Evolutionary conservation across 2,797 vertebrate genomes (phyloP).

Genomic region (Pantherophis vulpinus): DNA sequence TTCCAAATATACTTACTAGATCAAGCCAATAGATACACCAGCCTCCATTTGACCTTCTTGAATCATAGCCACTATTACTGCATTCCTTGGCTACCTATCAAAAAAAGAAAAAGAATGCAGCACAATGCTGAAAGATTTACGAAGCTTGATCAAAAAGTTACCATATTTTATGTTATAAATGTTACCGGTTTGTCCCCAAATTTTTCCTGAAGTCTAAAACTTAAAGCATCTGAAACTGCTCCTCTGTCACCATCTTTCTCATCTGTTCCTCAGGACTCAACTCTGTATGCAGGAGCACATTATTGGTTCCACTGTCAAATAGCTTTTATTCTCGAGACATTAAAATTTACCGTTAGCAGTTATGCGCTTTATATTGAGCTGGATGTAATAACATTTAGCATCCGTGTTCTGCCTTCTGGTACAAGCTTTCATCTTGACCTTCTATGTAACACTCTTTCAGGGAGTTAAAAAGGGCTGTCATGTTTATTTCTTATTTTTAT

Average conservation of each 20-base stretch:
- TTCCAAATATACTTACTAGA: neutral
- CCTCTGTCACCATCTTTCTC: neutral
- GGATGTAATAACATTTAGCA: neutral
- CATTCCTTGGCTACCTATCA: neutral
- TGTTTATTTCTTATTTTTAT: neutral
- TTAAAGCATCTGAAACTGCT: neutral
- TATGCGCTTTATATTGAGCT: neutral
- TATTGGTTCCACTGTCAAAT: neutral
- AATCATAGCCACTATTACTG: neutral
- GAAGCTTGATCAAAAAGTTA: neutral
- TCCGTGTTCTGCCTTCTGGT: neutral
- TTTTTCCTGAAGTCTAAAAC: neutral
- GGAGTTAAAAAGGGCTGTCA: neutral
- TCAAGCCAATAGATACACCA: neutral
- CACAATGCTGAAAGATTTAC: neutral
- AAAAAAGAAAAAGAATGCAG: neutral
- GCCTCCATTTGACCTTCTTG: neutral
- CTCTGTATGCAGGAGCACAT: neutral
- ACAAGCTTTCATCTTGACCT: neutral
- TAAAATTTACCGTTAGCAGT: neutral
- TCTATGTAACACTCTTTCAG: neutral
- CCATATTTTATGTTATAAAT: neutral
- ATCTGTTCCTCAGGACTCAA: neutral
- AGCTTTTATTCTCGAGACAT: neutral
- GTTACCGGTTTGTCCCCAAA: neutral